Base-by-base conservation (phyloP, 2,113 vertebrate species). In the Xenopus laevis region DNA sequence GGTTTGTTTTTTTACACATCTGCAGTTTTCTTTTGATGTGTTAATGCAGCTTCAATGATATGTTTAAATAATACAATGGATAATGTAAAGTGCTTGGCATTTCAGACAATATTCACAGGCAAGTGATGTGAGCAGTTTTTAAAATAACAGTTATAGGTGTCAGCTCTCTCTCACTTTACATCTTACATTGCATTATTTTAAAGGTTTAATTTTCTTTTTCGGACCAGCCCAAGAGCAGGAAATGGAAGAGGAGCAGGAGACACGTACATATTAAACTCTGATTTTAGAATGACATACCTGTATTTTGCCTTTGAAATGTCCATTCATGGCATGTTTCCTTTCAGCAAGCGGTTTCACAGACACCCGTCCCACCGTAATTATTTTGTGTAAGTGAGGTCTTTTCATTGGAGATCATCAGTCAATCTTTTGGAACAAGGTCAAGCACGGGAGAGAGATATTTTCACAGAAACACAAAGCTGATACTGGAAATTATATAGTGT, bases 211-310 rank as follows among this genome's bases (percentile, higher is more conserved):
- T 90, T 89, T 89, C 83, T 83, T 73, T 79, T 84, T 86, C 58
- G 1, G 4, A 52, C 0, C 79, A 47, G 79, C 80, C 74, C 65
- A 74, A 27, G 71, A 81, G 71, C 81, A 73, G 72, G 69, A 83
- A 82, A 86, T 85, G 83, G 86, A 85, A 61, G 64, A 78, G 72
- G 72, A 82, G 65, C 77, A 18, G 47, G 60, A 74, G 89, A 91
- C 87, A 90, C 50, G 83, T 87, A 79, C 85, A 87, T 89, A 92
- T 92, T 91, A 90, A 84, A 72, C 83, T 89, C 80, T 87, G 87
- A 88, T 63, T 81, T 85, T 79, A 11, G 67, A 83, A 87, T 88
- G 86, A 83, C 72, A 79, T 77, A 84, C 81, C 83, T 74, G 6
- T 78, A 69, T 78, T 82, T 8, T 69, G 69, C 23, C 59, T 84